A percentile compares a stretch with the other conserved stretches of the same genome.
Evolutionary conservation across 2,888 invertebrate species (phyloP).

Genomic region (Tribolium freemani): DNA sequence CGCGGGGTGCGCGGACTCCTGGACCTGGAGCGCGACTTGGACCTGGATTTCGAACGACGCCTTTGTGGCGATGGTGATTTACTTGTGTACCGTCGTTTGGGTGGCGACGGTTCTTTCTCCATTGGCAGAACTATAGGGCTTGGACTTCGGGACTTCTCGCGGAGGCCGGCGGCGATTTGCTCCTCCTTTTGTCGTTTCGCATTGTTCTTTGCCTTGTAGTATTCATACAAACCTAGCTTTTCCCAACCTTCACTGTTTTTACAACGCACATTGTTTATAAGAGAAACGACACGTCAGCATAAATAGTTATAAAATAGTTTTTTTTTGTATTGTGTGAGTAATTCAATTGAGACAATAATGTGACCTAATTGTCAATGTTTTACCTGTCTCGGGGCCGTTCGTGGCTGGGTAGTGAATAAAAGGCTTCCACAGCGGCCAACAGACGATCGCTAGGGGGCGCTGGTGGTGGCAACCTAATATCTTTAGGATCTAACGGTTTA

Average conservation of each 20-base stretch:
- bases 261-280: slow-evolving; percentile 46
- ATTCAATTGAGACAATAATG: slow-evolving; percentile 33
- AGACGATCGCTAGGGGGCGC: slow-evolving; percentile 95
- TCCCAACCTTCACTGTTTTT: slow-evolving; percentile 95
- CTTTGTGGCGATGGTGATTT: slow-evolving; percentile 68
- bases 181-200: slow-evolving; percentile 92
- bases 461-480: slow-evolving; percentile 93
- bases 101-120: slow-evolving; percentile 80
- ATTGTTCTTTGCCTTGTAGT: slow-evolving; percentile 95
- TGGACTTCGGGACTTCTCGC: slow-evolving; percentile 83
- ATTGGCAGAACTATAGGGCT: slow-evolving; percentile 82
- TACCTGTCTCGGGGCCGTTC: slow-evolving; percentile 95
- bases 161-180: slow-evolving; percentile 79
- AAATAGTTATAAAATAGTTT: slow-evolving; percentile 21
- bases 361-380: slow-evolving; percentile 49
- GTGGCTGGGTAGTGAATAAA: slow-evolving; percentile 95
- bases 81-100: slow-evolving; percentile 82
- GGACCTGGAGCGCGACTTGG: slow-evolving; percentile 69
- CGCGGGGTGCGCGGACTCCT: slow-evolving; percentile 67
- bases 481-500: slow-evolving; percentile 89
- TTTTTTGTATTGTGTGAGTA: slow-evolving; percentile 11
- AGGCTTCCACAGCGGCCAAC: slow-evolving; percentile 94
- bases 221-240: slow-evolving; percentile 96
- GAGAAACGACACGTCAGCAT: slow-evolving; percentile 37
- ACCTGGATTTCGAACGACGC: slow-evolving; percentile 59